Conservation (phyloP, 2,797 vertebrate genomes). For the Anomalospiza imberbis region DNA sequence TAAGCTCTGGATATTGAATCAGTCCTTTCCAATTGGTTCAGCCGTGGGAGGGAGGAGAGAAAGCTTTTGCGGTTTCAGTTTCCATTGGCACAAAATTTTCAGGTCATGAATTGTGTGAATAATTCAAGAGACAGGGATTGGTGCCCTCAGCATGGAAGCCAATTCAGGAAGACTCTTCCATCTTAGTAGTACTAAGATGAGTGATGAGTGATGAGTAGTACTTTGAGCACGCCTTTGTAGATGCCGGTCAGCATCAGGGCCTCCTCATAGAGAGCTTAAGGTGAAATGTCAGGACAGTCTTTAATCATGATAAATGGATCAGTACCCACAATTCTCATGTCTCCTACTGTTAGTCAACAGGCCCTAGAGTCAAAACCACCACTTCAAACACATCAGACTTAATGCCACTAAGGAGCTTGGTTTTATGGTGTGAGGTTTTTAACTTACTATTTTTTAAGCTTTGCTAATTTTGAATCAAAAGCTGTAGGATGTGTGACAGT, state of each 20-base stretch:
- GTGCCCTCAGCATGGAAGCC: background rate
- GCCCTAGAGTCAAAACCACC: background rate
- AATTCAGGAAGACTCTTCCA: constrained; percentile 1
- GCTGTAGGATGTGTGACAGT: constrained; percentile 51
- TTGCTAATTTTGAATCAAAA: constrained; percentile 46
- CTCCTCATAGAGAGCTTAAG: background rate
- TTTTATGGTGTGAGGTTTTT: background rate
- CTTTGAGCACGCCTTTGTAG: background rate
- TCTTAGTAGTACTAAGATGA: background rate
- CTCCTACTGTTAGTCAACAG: background rate
- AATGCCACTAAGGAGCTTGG: background rate
- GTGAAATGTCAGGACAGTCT: constrained; percentile 16
- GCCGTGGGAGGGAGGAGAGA: background rate
- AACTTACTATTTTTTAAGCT: background rate
- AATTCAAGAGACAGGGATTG: constrained; percentile 20
- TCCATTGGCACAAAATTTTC: background rate
- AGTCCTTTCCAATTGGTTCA: background rate
- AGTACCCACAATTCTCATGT: background rate
- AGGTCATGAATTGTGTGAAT: constrained; percentile 46
- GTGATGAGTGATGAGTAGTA: background rate
- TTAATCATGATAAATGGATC: background rate
- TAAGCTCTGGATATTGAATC: background rate
- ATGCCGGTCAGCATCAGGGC: background rate
- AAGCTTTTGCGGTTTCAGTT: constrained; percentile 34
- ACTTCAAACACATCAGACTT: background rate